phyloP scores from a whole-genome alignment of 2,113 vertebrate species.

The Emydocephalus ijimae region DNA sequence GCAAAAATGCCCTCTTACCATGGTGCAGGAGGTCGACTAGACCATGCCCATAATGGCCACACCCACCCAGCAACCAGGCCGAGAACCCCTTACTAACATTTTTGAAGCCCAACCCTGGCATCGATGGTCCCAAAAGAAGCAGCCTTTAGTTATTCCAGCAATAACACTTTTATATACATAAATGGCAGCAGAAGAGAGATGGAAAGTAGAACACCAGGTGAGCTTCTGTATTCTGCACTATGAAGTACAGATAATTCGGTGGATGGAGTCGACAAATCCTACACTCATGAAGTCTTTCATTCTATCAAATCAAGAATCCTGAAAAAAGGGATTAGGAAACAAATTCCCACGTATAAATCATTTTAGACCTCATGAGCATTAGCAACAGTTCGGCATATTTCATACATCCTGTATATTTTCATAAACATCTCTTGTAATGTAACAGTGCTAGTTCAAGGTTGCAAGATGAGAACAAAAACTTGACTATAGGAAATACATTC shows the following conservation, averaged over 20 bases:
- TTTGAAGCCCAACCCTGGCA: no score
- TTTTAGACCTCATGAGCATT: background rate
- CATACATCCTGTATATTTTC: background rate
- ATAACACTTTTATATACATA: background rate
- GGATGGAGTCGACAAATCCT: background rate
- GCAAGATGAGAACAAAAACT: background rate
- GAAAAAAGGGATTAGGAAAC: background rate
- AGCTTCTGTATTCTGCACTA: background rate
- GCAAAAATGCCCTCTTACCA: no score
- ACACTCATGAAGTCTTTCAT: background rate
- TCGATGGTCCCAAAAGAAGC: background rate
- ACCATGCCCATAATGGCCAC: no score
- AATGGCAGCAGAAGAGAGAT: background rate
- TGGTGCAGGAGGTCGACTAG: no score
- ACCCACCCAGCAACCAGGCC: no score
- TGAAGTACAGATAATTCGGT: background rate
- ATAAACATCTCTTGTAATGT: background rate
- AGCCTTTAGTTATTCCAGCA: background rate
- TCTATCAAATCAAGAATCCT: background rate
- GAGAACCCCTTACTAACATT: no score
- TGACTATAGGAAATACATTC: conserved; percentile 5
- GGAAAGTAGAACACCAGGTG: background rate
- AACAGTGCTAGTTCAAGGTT: background rate
- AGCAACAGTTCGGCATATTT: background rate
- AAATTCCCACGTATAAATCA: conserved; percentile 2